These are phyloP conservation scores for human DNA, from an alignment of 2,113 vertebrate species.

Conservation along the genomic window DNA sequence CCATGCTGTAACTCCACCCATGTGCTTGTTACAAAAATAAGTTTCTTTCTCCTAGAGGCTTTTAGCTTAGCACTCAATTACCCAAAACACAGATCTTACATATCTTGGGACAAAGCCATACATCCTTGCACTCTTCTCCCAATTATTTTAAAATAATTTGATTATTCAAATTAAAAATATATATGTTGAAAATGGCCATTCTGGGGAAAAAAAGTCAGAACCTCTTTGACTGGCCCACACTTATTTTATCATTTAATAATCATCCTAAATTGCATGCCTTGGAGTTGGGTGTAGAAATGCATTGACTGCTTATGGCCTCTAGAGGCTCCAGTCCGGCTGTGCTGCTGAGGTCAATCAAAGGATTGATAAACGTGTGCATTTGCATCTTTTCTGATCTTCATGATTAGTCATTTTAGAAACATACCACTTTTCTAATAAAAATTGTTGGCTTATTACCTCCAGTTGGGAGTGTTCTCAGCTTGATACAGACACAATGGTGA, in stretches of 20 bases:
- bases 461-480: background rate
- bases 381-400: background rate
- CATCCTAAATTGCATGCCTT: background rate
- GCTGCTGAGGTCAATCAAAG: background rate
- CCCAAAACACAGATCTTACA: background rate
- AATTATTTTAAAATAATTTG: constrained; percentile 15
- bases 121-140: rapidly evolving
- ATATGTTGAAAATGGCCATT: background rate
- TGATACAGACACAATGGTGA: background rate
- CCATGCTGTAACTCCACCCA: background rate
- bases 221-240: background rate
- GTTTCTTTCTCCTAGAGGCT: background rate
- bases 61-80: background rate
- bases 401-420: background rate
- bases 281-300: background rate
- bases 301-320: background rate
- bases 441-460: background rate
- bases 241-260: background rate
- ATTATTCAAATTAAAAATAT: background rate
- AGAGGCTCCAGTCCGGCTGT: background rate
- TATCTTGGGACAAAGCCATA: background rate
- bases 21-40: background rate
- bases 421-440: background rate
- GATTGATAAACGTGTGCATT: background rate
- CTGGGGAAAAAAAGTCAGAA: background rate